Conservation (phyloP, 2,888 invertebrate genomes). For the Rhamnusium bicolor region DNA sequence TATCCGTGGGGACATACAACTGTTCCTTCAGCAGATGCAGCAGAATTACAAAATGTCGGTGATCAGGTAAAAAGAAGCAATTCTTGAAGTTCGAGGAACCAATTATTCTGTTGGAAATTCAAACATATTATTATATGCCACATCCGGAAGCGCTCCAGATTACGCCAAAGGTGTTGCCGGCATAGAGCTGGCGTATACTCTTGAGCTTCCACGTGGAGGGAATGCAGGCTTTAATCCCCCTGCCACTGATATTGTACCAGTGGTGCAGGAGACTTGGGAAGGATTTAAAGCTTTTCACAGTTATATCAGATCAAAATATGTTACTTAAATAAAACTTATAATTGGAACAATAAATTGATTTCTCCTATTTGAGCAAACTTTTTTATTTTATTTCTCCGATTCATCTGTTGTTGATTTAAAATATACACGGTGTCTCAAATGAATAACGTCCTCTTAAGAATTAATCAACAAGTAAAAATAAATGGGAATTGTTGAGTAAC, state of each 20-base stretch:
- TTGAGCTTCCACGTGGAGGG: conserved; percentile 77
- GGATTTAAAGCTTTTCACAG: conserved; percentile 73
- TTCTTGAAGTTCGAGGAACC: conserved; percentile 65
- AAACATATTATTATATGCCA: conserved; percentile 72
- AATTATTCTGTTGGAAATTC: conserved; percentile 73
- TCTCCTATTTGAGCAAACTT: too few species aligned
- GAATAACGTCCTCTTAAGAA: too few species aligned
- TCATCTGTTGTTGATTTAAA: too few species aligned
- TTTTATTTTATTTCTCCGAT: too few species aligned
- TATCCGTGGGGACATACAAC: conserved; percentile 80
- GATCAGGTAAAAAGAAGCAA: conserved; percentile 68
- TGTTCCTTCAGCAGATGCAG: conserved; percentile 58
- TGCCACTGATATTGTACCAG: conserved; percentile 73
- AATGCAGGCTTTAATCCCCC: conserved; percentile 75
- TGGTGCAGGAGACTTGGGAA: conserved; percentile 76
- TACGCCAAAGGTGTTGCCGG: conserved; percentile 75
- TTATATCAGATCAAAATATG: conserved; percentile 56
- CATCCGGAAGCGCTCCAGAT: conserved; percentile 79
- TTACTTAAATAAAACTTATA: not conserved
- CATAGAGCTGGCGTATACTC: conserved; percentile 76
- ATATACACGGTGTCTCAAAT: too few species aligned
- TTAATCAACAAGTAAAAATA: too few species aligned
- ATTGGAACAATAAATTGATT: not conserved
- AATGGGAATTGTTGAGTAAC: too few species aligned
- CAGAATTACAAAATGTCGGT: conserved; percentile 62